Conservation (phyloP, 2,888 invertebrate genomes). For the Stratiomys singularior region DNA sequence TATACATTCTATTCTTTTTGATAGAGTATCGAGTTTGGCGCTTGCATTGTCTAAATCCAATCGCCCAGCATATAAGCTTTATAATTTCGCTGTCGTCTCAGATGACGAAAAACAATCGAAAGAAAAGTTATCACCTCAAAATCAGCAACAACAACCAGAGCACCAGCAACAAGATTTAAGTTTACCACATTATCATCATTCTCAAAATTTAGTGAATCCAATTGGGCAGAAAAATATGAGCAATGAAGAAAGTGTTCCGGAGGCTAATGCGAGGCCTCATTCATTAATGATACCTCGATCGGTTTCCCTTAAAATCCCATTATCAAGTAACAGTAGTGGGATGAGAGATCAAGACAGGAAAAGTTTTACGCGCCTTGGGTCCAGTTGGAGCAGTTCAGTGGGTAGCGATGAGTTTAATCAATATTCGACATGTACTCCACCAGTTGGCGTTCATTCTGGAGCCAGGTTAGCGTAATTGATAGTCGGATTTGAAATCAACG, state of each 20-base stretch:
- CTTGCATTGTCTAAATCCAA: conserved; percentile 58
- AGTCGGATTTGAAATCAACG: too few species aligned
- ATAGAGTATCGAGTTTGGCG: conserved; percentile 57
- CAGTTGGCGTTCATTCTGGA: not conserved
- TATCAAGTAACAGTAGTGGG: not conserved
- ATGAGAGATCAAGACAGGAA: not conserved
- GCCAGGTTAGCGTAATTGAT: conserved; percentile 22
- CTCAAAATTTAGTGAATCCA: conserved; percentile 24
- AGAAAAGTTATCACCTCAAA: not conserved
- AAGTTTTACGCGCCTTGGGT: not conserved
- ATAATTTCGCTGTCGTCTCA: conserved; percentile 18
- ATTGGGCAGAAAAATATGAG: not conserved
- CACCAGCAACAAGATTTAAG: conserved; percentile 21
- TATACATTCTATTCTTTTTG: conserved; percentile 47
- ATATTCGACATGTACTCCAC: not conserved
- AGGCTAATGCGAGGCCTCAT: not conserved
- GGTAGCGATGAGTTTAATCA: conserved; percentile 5
- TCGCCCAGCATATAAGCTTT: conserved; percentile 59
- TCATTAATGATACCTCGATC: not conserved
- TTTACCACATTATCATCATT: conserved; percentile 16
- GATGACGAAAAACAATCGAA: not conserved
- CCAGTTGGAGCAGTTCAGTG: conserved; percentile 15
- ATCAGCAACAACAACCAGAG: not conserved
- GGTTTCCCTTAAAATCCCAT: conserved; percentile 8
- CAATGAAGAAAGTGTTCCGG: not conserved